Base-by-base conservation (phyloP, 2,888 invertebrate species). In the Syritta pipiens region DNA sequence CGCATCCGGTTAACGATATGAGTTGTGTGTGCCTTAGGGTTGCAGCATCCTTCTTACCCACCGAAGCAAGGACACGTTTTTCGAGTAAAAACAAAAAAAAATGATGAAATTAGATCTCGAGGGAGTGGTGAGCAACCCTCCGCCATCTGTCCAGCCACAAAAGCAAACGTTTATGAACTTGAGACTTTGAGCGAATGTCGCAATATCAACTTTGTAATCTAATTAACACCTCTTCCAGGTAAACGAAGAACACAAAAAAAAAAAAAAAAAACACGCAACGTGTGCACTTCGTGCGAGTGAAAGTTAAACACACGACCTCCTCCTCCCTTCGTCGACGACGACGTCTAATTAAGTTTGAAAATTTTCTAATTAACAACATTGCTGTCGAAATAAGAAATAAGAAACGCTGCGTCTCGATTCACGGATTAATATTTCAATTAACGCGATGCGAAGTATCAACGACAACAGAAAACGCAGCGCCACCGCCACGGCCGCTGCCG, bases 401-500 rank as follows among this genome's bases (percentile, higher is more conserved):
- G 44, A 46, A 71, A 46, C 22, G 30, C 53, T 55, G 37, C 22
- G 35, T 22, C 22, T 24, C 28, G 35, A 22, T 57, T 57, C 19
- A 26, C 44, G 60, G 51, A 42, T 75, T 59, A 63, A 63, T 76
- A 51, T 77, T 53, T 51, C 71, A 65, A 77, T 71, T 71, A 71
- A 53, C 53, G 20, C 24, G 17, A 24, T 28, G 30, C 24, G 32
- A 48, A 40, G 72, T 32, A 32, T 30, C 48, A 24, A 10, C 10
- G 10, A 42, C 55, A 57, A 51, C 49, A 49, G n/a, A n/a, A n/a
- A 51, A 32, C 17, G 22, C 32, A 46, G n/a, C n/a, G n/a, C 14
- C 26, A 26, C 17, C 7, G 6, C 24, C 14, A 35, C 17, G 14
- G 14, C 12, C 35, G 40, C 24, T 53, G 35, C 12, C 20, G 10